Base-by-base conservation (phyloP, 2,888 invertebrate genomes). In the Nomada goodeniana region DNA sequence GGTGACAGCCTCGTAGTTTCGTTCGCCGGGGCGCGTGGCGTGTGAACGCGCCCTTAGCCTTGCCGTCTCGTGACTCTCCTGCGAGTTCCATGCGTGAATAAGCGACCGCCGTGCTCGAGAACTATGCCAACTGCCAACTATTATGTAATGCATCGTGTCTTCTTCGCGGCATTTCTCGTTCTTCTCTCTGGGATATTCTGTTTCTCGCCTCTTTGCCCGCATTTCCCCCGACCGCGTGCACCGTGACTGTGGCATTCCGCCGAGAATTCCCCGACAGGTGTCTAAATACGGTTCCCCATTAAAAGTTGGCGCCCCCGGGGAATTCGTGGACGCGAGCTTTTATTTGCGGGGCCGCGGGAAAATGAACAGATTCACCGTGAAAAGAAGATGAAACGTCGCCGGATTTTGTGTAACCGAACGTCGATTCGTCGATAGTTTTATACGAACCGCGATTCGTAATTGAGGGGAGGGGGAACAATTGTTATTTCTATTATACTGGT, bases 51-150 rank as follows among this genome's bases (percentile, higher is more conserved):
- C 80, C 87, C 70, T 89, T 85, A 88, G 78, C 72, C 86, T 85
- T 68, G 80, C 81, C 79, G 61, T 63, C 76, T 64, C 69, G 86
- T 73, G 74, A 76, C 67, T 80, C 80, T 57, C 73, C 44, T 55
- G 75, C 71, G 77, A 87, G 81, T 83, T 83, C 83, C 83, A 71
- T 68, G 85, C 77, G 86, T 85, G 87, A 89, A 87, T 88, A 88
- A 87, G 72, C 85, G 85, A 64, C 78, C 77, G 79, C 59, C 78
- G 79, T 85, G 69, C 75, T 70, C 79, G 82, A 87, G 86, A 90
- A 91, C 87, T 91, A 88, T 90, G 91, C 87, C 90, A 89, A 88
- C 90, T 89, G 87, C 87, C 88, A 89, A 87, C 88, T 87, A 83
- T 90, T 90, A 89, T 85, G 89, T 83, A 90, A 90, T 74, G 73